These are phyloP conservation scores for Dunckerocampus dactyliophorus DNA, from an alignment of 2,113 vertebrate species.

Conservation along the genomic window DNA sequence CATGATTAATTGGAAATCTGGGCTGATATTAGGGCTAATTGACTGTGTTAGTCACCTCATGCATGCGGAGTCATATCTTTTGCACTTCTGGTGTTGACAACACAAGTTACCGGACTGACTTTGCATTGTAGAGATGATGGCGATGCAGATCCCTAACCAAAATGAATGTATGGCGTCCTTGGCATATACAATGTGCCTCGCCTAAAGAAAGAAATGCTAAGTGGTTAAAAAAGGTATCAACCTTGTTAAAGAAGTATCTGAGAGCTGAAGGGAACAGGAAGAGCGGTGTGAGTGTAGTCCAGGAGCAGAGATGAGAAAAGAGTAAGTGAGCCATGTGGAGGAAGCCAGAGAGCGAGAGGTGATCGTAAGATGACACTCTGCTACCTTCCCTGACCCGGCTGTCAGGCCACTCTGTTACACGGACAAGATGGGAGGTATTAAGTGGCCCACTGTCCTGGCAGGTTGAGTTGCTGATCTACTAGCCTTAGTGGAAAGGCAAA, in stretches of 20 bases:
- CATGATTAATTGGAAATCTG: slow-evolving; percentile 57
- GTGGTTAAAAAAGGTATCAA: background rate
- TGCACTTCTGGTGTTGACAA: slow-evolving; percentile 22
- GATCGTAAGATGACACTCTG: slow-evolving; percentile 70
- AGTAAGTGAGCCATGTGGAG: slow-evolving; percentile 68
- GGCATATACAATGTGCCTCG: too few relatives aligned
- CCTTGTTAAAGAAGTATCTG: slow-evolving; percentile 15
- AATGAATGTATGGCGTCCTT: too few relatives aligned
- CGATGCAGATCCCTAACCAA: too few relatives aligned
- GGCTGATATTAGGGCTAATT: slow-evolving; percentile 46
- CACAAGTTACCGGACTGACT: slow-evolving; percentile 18
- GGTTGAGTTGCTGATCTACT: slow-evolving; percentile 74
- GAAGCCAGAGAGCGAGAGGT: slow-evolving; percentile 66
- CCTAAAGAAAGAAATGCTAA: too few relatives aligned
- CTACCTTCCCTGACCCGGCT: slow-evolving; percentile 72
- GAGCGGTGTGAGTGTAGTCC: slow-evolving; percentile 46
- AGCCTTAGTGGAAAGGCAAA: slow-evolving; percentile 72
- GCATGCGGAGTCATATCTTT: slow-evolving; percentile 21
- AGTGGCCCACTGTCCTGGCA: slow-evolving; percentile 67
- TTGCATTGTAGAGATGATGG: background rate
- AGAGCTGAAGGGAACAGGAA: slow-evolving; percentile 38
- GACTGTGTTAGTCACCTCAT: slow-evolving; percentile 37
- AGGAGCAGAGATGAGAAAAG: slow-evolving; percentile 58
- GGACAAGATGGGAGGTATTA: slow-evolving; percentile 69
- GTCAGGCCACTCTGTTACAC: slow-evolving; percentile 67